Evolutionary conservation across 2,113 vertebrate species (phyloP).

Genomic region (Mellivora capensis): DNA sequence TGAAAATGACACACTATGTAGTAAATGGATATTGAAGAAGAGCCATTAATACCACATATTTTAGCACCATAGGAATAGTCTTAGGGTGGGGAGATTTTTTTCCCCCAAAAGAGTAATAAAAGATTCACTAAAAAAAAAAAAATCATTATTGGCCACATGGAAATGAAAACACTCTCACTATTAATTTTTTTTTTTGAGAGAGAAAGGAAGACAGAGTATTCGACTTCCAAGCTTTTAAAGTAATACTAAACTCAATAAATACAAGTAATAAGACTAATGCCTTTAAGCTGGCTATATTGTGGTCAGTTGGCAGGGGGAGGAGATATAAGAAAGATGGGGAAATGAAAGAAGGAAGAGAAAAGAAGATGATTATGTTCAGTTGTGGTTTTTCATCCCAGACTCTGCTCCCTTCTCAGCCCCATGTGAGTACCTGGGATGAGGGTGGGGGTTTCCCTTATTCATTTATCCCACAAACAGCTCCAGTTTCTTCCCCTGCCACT

Average conservation of each 20-base stretch:
- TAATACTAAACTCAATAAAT: slow-evolving; percentile 25
- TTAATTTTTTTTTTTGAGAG: neutral
- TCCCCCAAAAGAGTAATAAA: neutral
- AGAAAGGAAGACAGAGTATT: neutral
- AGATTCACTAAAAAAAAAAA: neutral
- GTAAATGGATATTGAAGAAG: slow-evolving; percentile 4
- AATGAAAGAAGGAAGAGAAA: neutral
- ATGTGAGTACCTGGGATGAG: neutral
- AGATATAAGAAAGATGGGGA: neutral
- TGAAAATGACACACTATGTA: neutral
- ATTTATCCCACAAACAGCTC: neutral
- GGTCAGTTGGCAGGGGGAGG: neutral
- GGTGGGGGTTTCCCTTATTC: neutral
- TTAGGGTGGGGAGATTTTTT: neutral
- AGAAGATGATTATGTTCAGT: neutral
- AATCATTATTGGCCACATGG: neutral
- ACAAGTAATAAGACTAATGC: neutral
- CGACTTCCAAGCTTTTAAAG: slow-evolving; percentile 39
- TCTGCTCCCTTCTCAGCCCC: neutral
- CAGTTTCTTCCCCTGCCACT: neutral
- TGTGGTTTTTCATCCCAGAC: neutral
- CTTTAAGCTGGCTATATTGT: neutral
- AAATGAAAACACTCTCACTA: slow-evolving; percentile 54
- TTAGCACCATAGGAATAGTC: neutral
- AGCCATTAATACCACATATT: neutral